Base-by-base conservation (phyloP, 2,888 invertebrate genomes). In the Mesorhabditis spiculigera region DNA sequence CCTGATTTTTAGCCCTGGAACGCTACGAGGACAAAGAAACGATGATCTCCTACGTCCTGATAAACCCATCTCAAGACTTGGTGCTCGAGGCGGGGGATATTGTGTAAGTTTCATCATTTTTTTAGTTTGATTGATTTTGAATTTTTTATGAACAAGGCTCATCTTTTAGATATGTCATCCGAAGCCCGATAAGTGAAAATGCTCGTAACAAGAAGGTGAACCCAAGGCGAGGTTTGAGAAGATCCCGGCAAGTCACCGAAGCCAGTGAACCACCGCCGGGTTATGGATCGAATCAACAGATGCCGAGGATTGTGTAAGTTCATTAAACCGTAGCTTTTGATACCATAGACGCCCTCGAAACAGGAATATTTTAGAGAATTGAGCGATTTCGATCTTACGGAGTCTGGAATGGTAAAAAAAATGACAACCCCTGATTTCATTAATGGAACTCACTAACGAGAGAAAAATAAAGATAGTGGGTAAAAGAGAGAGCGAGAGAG, bases 51-150 rank as follows among this genome's bases (percentile, higher is more conserved):
- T 97, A 95, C 88, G 96, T 96, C 78, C 95, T 97, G 85, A 95
- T 96, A 87, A 97, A 97, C 87, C 97, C 97, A 4, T 94, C 93
- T 87, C 95, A 95, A 89, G 97, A 97, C 88, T 90, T 95, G 43
- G 93, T 93, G 87, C 90, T 97, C 78, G 94, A 95, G 88, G 93
- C 93, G 86, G 95, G 95, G 68, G 97, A 97, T 88, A 92, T 96
- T 72, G 93, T 97, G 92, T 97, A 89, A 91, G 91, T 89, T 16
- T n/a, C n/a, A n/a, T n/a, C n/a, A n/a, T n/a, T n/a, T n/a, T n/a
- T n/a, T n/a, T n/a, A n/a, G n/a, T n/a, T n/a, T n/a, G n/a, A n/a
- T n/a, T n/a, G n/a, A n/a, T n/a, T n/a, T n/a, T n/a, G n/a, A n/a
- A n/a, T n/a, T n/a, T n/a, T n/a, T n/a, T n/a, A n/a, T n/a, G 43